Conservation (phyloP, 2,113 vertebrate genomes). For the Alethe diademata region DNA sequence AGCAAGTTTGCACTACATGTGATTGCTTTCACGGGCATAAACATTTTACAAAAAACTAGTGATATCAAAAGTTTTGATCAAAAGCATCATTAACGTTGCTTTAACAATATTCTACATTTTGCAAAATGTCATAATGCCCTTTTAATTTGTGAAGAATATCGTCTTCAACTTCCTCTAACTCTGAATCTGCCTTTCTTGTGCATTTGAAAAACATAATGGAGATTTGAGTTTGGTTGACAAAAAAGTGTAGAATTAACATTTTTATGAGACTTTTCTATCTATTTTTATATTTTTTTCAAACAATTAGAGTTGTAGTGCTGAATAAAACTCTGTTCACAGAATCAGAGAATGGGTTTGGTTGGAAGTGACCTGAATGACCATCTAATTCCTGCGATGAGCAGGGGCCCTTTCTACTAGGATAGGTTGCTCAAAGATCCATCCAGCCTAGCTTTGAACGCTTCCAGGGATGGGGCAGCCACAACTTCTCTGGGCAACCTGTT, state of each 20-base stretch:
- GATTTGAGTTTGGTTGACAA: neutral
- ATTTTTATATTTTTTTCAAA: neutral
- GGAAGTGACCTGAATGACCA: neutral
- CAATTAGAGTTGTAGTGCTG: neutral
- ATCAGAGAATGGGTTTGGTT: neutral
- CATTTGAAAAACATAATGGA: neutral
- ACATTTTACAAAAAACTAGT: neutral
- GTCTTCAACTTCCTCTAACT: neutral
- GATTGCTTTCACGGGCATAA: neutral
- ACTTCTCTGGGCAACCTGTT: neutral
- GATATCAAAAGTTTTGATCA: neutral
- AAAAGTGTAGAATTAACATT: neutral
- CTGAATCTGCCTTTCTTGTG: neutral
- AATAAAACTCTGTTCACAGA: neutral
- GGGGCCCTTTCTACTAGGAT: neutral
- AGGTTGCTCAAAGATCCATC: neutral
- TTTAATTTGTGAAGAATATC: neutral
- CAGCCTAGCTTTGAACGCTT: neutral
- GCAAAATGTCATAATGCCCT: fast-evolving
- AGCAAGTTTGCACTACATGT: neutral
- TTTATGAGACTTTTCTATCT: neutral
- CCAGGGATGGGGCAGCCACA: neutral
- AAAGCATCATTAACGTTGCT: neutral
- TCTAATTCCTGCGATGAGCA: neutral
- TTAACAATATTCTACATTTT: neutral